Evolutionary conservation across 92 coral and sea anemone species (phyloP), one percentile per base, ranked within the genome.

Genomic region (Hydrozoanthus gracilis): DNA sequence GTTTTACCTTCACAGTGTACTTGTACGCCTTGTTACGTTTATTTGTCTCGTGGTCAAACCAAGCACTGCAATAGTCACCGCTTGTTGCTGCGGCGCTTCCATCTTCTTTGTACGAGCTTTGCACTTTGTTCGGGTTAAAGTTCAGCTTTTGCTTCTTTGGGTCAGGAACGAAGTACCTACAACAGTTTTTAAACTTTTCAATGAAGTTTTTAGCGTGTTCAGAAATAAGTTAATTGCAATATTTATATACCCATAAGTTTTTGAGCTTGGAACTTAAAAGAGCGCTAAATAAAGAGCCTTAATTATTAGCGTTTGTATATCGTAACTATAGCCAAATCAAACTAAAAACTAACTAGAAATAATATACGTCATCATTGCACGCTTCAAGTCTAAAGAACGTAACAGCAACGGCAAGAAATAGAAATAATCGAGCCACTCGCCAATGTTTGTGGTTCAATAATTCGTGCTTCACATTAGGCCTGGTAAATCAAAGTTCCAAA

Each of bases 11-110:
- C 35, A 69, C 15, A 20, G 73, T 69, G 46, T 69, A 69, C 9
- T 39, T 8, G 47, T 69, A 69, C 7, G 20, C 8, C 47, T 69
- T 27, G 13, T 39, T 8, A 5, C 48, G 48, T 18, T 8, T 8
- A 14, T 69, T 69, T 3, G 35, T 47, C 35, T 76, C 86, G 49
- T 82, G 86, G 15, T 66, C 73, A 58, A 82, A 82, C 86, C 86
- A 82, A 16, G 86, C 86, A 7, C 44, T 20, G 16, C 86, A 82
- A 61, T 82, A 82, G 9, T 4, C 27, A 14, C 86, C 86, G 10
- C 35, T 66, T 9, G 86, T 79, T 1, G 50, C 49, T 48, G 18
- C 6, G 0, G 2, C 35, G 5, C 35, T 55, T 7, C 54, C 71
- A 8, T 5, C 15, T 79, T 79, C 39, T 46, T 18, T n/a, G n/a